phyloP scores from a whole-genome alignment of 2,888 invertebrate species.

The Timema podura region DNA sequence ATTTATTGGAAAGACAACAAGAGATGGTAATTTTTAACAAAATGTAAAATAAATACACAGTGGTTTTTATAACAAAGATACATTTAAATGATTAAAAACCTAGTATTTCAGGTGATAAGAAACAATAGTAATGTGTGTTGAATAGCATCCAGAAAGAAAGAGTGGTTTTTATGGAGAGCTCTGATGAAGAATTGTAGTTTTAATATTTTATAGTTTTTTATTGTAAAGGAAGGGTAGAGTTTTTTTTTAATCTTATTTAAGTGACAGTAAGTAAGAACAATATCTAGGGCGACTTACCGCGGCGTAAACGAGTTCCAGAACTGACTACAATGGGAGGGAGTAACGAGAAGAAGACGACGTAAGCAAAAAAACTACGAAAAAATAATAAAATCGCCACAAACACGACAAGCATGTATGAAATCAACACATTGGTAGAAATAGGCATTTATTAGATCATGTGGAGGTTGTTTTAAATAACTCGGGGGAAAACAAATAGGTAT shows the following conservation, averaged over 20 bases:
- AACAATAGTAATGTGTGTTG: too few relatives aligned
- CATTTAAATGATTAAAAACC: too few relatives aligned
- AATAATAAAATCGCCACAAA: conserved; percentile 15
- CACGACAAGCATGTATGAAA: conserved; percentile 13
- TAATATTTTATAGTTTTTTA: background rate
- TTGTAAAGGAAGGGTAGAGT: conserved; percentile 4
- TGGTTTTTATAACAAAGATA: too few relatives aligned
- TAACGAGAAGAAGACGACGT: conserved; percentile 60
- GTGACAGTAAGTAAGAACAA: conserved; percentile 36
- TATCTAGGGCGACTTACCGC: conserved; percentile 73
- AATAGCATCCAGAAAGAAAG: too few relatives aligned
- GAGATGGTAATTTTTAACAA: too few relatives aligned
- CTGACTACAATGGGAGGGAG: conserved; percentile 70
- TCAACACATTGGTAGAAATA: background rate
- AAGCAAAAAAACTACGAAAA: conserved; percentile 29
- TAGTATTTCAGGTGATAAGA: too few relatives aligned
- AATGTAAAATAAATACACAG: too few relatives aligned
- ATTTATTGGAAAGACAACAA: too few relatives aligned
- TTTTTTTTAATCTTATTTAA: conserved; percentile 29
- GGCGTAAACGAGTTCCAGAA: conserved; percentile 98
- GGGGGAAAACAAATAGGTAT: too few relatives aligned
- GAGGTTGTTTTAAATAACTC: too few relatives aligned
- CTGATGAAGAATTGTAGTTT: background rate
- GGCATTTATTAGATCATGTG: too few relatives aligned
- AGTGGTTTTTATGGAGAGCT: too few relatives aligned